Evolutionary conservation across 2,113 vertebrate species (phyloP).

Genomic region (Phrynosoma platyrhinos): DNA sequence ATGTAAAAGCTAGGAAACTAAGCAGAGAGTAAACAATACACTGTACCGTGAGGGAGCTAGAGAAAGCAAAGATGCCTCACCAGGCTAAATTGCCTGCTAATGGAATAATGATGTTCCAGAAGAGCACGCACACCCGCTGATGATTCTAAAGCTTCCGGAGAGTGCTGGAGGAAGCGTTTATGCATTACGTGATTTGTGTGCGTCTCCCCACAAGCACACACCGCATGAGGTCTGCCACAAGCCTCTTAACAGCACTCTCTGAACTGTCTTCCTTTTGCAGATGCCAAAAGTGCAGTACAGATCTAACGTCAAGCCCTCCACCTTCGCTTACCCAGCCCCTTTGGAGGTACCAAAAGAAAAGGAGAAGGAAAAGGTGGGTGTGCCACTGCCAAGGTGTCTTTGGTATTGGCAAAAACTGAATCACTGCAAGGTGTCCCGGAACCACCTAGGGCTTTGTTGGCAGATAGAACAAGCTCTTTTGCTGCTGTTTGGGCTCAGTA

Average conservation of each 20-base stretch:
- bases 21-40: constrained; percentile 50
- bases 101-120: constrained; percentile 69
- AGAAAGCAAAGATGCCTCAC: constrained; percentile 50
- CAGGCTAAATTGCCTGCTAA: constrained; percentile 66
- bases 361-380: constrained; percentile 95
- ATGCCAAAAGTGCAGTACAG: constrained; percentile 99
- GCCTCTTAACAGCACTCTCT: constrained; percentile 1
- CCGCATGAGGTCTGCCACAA: constrained; percentile 21
- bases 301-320: constrained; percentile 98
- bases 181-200: constrained; percentile 57
- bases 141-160: constrained; percentile 62
- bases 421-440: not conserved
- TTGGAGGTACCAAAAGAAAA: constrained; percentile 99
- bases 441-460: not conserved
- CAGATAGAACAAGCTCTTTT: not conserved
- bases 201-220: constrained; percentile 60
- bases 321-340: constrained; percentile 96
- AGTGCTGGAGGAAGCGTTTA: constrained; percentile 55
- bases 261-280: constrained; percentile 74
- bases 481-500: no score
- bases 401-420: no score
- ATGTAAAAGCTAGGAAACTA: constrained; percentile 53
- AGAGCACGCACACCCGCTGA: constrained; percentile 64
- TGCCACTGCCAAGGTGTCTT: no score
- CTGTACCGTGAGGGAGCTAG: constrained; percentile 7